phyloP scores from a whole-genome alignment of 2,113 vertebrate species.

The Pituophis catenifer region DNA sequence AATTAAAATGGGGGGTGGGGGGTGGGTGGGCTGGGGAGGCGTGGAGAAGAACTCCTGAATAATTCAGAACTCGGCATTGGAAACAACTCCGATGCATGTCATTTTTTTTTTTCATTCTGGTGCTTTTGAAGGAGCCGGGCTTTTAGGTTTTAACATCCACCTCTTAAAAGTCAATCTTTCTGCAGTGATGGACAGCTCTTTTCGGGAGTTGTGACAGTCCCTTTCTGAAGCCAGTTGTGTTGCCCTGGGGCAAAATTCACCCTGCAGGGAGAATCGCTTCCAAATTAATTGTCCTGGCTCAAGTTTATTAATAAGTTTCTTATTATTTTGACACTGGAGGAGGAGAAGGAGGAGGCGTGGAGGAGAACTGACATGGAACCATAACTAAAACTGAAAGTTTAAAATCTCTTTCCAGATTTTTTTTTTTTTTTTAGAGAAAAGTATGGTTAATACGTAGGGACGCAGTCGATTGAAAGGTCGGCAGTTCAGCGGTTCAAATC shows the following conservation, averaged over 20 bases:
- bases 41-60: not conserved
- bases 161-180: not conserved
- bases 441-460: too few relatives aligned
- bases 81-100: not conserved
- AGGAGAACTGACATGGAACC: not conserved
- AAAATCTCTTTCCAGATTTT: not conserved
- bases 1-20: not conserved
- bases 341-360: not conserved
- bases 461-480: too few relatives aligned
- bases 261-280: not conserved
- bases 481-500: too few relatives aligned
- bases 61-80: not conserved
- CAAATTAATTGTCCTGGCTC: conserved; percentile 35
- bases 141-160: not conserved
- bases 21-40: not conserved
- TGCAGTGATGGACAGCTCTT: not conserved
- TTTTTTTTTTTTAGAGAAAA: too few relatives aligned
- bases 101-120: not conserved
- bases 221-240: conserved; percentile 2
- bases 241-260: not conserved
- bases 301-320: not conserved
- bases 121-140: not conserved
- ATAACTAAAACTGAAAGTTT: not conserved
- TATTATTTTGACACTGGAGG: not conserved
- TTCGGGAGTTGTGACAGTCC: not conserved